A percentile compares a stretch with the other conserved stretches of the same genome.
phyloP scores from a whole-genome alignment of 1,140 invertebrate species.

The Papilio polyxenes region DNA sequence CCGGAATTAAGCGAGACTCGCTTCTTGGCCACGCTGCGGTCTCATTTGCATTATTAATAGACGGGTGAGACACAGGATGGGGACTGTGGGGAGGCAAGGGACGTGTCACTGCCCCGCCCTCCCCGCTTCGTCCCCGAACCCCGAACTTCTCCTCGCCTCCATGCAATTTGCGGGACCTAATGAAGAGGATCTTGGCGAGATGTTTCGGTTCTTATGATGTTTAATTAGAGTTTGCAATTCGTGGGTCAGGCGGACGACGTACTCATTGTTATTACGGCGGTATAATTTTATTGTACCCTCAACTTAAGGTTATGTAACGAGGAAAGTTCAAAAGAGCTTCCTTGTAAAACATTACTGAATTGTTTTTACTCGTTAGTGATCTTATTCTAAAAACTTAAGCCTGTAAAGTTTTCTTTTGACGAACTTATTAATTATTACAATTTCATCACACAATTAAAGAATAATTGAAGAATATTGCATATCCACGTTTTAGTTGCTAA shows the following conservation, averaged over 20 bases:
- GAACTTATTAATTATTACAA: too few species aligned
- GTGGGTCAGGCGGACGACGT: constrained; percentile 65
- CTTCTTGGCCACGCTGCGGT: constrained; percentile 78
- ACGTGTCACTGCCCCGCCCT: constrained; percentile 59
- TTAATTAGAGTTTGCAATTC: constrained; percentile 78
- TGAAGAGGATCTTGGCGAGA: constrained; percentile 78
- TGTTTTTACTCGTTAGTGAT: neutral
- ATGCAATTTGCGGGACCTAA: constrained; percentile 76
- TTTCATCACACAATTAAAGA: too few species aligned
- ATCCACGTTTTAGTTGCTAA: neutral
- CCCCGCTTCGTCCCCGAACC: constrained; percentile 42
- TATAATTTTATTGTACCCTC: constrained; percentile 52
- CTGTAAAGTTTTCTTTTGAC: too few species aligned
- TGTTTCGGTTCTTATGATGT: constrained; percentile 79
- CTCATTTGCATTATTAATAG: constrained; percentile 81
- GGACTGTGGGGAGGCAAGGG: constrained; percentile 36
- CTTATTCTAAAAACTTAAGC: too few species aligned
- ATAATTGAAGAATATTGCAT: too few species aligned
- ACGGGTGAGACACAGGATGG: constrained; percentile 47
- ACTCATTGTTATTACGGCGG: constrained; percentile 72
- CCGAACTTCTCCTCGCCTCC: constrained; percentile 44
- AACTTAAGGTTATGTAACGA: constrained; percentile 18
- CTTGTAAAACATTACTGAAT: constrained; percentile 15
- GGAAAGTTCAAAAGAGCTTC: neutral
- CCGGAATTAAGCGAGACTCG: constrained; percentile 79